Conservation (phyloP, 2,888 invertebrate species). For the Julus scanicus region DNA sequence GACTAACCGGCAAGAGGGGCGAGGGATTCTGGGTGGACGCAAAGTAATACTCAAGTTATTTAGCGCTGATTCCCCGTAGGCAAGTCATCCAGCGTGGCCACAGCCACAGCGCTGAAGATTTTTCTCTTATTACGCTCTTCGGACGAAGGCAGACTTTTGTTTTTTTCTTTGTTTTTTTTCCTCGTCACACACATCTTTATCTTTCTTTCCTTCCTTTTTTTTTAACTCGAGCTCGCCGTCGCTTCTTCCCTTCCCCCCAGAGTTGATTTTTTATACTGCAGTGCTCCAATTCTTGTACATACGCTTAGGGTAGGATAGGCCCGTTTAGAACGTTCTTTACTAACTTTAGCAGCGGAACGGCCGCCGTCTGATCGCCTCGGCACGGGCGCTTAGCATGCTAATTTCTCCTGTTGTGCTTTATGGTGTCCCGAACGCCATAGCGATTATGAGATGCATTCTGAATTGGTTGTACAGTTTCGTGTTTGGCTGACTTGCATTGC, state of each 20-base stretch:
- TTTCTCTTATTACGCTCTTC: not conserved
- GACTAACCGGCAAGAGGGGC: conserved; percentile 7
- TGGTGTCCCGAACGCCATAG: not conserved
- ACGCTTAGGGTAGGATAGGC: not conserved
- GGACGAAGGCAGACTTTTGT: not conserved
- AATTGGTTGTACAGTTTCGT: too few relatives aligned
- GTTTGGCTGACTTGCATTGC: too few relatives aligned
- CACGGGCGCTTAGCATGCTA: not conserved
- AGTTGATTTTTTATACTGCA: conserved; percentile 13
- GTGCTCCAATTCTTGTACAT: not conserved
- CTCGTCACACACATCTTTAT: not conserved
- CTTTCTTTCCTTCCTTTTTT: not conserved
- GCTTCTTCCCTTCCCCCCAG: too few relatives aligned
- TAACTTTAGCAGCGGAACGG: not conserved
- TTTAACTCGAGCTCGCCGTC: not conserved
- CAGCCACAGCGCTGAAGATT: not conserved
- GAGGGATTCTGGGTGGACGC: conserved; percentile 23
- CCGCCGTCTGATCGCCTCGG: not conserved
- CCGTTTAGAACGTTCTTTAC: conserved; percentile 12
- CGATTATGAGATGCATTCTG: not conserved
- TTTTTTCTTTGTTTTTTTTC: not conserved
- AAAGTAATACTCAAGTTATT: conserved; percentile 33
- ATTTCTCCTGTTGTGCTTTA: not conserved
- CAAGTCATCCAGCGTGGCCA: not conserved
- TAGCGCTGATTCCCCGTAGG: conserved; percentile 1